Evolutionary conservation across 2,797 vertebrate genomes (phyloP).

Genomic region (Nothura maculosa): DNA sequence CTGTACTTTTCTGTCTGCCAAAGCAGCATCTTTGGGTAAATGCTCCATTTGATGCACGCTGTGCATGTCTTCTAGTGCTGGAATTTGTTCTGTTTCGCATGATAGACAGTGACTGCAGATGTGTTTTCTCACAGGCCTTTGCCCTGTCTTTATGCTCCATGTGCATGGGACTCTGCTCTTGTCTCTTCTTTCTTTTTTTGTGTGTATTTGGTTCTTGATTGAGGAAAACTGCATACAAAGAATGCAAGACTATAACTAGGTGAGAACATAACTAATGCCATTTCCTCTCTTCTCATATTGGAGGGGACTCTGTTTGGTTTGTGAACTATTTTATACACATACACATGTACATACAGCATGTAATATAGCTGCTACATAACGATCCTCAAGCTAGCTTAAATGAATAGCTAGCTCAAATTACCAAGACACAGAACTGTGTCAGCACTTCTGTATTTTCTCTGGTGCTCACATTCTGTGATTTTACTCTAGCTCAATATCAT

Average conservation of each 20-base stretch:
- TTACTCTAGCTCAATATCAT: background rate
- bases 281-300: background rate
- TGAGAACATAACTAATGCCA: background rate
- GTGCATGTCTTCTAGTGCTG: background rate
- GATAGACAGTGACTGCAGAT: background rate
- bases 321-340: background rate
- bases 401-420: background rate
- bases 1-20: background rate
- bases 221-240: background rate
- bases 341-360: background rate
- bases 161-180: background rate
- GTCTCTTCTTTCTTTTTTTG: background rate
- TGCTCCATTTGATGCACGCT: background rate
- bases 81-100: background rate
- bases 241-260: background rate
- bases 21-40: background rate
- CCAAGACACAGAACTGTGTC: background rate
- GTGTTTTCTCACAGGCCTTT: background rate
- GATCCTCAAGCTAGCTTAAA: background rate
- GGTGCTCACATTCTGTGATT: fast-evolving
- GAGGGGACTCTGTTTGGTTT: background rate
- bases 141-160: background rate
- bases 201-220: background rate
- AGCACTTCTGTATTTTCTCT: background rate
- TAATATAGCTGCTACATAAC: background rate